Conservation (phyloP, 2,113 vertebrate species). For the Hemibagrus wyckioides region DNA sequence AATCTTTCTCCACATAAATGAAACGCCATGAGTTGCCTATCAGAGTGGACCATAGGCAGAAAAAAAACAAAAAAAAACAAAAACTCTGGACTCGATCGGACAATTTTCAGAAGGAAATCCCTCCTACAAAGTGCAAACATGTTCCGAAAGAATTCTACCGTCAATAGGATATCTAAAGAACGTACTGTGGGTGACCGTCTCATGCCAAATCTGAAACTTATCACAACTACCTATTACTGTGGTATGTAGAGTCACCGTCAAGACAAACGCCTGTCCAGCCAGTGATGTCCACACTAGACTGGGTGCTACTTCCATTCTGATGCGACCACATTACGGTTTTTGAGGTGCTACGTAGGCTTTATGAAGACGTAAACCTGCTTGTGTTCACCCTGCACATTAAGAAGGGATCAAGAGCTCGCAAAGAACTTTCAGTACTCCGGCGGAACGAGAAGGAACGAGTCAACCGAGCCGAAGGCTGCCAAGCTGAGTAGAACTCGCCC, state of each 20-base stretch:
- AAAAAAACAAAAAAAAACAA: background rate
- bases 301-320: constrained; percentile 47
- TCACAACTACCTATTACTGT: constrained; percentile 4
- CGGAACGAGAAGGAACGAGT: constrained; percentile 69
- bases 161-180: background rate
- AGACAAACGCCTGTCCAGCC: constrained; percentile 21
- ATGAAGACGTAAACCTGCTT: constrained; percentile 4
- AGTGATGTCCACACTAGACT: background rate
- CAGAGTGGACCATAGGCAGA: background rate
- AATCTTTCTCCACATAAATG: background rate
- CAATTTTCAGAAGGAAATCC: background rate
- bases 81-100: background rate
- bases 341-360: constrained; percentile 26
- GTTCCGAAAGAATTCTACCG: background rate
- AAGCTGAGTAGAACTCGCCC: constrained; percentile 81
- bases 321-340: background rate
- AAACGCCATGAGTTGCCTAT: background rate
- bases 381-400: constrained; percentile 7
- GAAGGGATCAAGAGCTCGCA: constrained; percentile 24
- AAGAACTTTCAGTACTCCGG: constrained; percentile 74
- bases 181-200: background rate
- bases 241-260: background rate
- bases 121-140: background rate
- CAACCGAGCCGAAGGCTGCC: constrained; percentile 80
- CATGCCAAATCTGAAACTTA: background rate